Evolutionary conservation across 1,140 invertebrate genomes (phyloP).

Genomic region (Acyrthosiphon pisum): DNA sequence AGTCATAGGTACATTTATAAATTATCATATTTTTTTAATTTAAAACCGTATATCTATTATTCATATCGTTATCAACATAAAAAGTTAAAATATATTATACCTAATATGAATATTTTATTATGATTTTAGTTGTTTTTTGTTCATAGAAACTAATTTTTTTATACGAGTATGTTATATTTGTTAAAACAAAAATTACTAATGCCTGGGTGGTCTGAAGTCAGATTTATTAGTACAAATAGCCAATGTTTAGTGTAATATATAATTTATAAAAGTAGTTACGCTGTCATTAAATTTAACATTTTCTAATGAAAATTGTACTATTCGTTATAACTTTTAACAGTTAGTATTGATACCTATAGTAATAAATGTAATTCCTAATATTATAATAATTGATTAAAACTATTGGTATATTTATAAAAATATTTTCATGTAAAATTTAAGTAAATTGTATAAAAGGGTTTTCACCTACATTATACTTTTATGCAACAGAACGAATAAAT

Average conservation of each 20-base stretch:
- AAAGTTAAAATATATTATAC: background rate
- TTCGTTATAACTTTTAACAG: background rate
- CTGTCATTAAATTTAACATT: background rate
- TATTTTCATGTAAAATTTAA: background rate
- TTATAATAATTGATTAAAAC: background rate
- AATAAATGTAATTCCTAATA: background rate
- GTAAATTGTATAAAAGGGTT: background rate
- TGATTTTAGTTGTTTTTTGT: background rate
- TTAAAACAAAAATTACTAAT: background rate
- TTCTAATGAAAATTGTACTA: background rate
- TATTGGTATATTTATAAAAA: background rate
- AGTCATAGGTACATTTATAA: background rate
- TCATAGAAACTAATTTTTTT: background rate
- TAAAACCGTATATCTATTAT: background rate
- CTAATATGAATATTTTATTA: background rate
- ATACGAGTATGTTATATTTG: background rate
- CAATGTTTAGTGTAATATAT: background rate
- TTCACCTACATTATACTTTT: background rate
- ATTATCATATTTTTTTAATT: background rate
- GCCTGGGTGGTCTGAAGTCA: background rate
- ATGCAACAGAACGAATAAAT: background rate
- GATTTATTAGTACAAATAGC: background rate
- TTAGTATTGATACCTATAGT: background rate
- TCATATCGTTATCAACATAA: background rate
- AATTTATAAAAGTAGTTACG: background rate